Base-by-base conservation (phyloP, 2,888 invertebrate species). In the Nomada flava region DNA sequence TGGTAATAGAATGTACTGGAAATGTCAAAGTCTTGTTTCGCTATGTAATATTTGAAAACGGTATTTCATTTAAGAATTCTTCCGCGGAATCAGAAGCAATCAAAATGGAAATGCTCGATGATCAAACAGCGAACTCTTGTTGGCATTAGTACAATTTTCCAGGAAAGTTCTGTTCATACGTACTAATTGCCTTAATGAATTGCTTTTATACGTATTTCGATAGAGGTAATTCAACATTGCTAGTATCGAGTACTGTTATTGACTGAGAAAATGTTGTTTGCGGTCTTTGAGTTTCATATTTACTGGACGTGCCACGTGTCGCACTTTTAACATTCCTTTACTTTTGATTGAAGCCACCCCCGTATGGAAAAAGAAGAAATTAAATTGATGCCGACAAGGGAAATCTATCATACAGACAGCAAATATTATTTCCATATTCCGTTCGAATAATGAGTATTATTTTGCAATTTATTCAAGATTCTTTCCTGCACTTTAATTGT, bases 181-280 rank as follows among this genome's bases (percentile, higher is more conserved):
- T 70, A 60, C 44, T 47, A 36, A 13, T n/a, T 42, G 20, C 42
- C 20, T 62, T 42, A 20, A 36, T 42, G 36, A n/a, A 26, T 29
- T 50, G 60, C 47, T 60, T 70, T 70, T 47, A 60, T 47, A 47
- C 29, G 60, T 60, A 70, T 47, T 59, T 70, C 60, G 70, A 29
- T 29, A 26, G 20, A 2, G 60, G 47, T 70, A 44, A 69, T 69
- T 69, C 26, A 26, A 9, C 59, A 26, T n/a, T 50, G 47, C 20
- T 20, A 26, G 47, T 63, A 71, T 71, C 63, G 63, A 71, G 62
- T 23, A 63, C 42, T 23, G 71, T 63, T 63, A 71, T 71, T 71
- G 52, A 15, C 50, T 23, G 63, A 18, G 69, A 18, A 62, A 71
- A 71, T 42, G 18, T 63, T 63, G 52, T 50, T 44, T 63, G 50